Percentiles rank a stretch among this genome's conserved stretches.
Evolutionary conservation across 2,888 invertebrate species (phyloP).

Genomic region (Meteorus cinctellus): DNA sequence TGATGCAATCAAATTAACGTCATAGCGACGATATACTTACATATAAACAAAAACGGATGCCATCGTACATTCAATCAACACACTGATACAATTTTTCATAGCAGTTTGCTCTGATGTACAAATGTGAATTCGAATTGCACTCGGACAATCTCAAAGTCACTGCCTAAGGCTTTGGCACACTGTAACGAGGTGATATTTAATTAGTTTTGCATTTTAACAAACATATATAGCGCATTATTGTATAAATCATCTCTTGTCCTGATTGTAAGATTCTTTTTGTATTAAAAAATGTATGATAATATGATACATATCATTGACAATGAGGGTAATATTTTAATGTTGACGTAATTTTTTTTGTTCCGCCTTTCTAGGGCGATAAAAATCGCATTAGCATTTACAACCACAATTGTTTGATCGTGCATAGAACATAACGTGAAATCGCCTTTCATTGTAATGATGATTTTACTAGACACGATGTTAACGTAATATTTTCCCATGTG

Average conservation of each 20-base stretch:
- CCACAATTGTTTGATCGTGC: conserved; percentile 22
- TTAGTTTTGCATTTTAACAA: conserved; percentile 16
- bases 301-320: conserved; percentile 3
- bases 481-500: conserved; percentile 40
- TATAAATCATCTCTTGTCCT: no score
- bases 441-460: conserved; percentile 22
- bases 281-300: neutral
- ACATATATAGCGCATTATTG: neutral
- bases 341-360: conserved; percentile 6
- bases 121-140: conserved; percentile 50
- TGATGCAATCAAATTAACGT: conserved; percentile 31
- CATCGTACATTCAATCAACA: neutral
- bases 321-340: neutral
- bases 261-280: no score
- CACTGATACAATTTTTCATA: neutral
- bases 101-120: conserved; percentile 5
- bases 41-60: neutral
- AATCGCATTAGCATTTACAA: conserved; percentile 3
- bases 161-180: conserved; percentile 64
- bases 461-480: conserved; percentile 18
- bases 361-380: conserved; percentile 9
- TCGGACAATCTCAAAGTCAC: conserved; percentile 65
- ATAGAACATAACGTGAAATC: conserved; percentile 24
- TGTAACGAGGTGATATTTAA: conserved; percentile 55
- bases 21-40: conserved; percentile 8